Base-by-base conservation (phyloP, 2,797 vertebrate genomes). In the Anguilla marmorata region DNA sequence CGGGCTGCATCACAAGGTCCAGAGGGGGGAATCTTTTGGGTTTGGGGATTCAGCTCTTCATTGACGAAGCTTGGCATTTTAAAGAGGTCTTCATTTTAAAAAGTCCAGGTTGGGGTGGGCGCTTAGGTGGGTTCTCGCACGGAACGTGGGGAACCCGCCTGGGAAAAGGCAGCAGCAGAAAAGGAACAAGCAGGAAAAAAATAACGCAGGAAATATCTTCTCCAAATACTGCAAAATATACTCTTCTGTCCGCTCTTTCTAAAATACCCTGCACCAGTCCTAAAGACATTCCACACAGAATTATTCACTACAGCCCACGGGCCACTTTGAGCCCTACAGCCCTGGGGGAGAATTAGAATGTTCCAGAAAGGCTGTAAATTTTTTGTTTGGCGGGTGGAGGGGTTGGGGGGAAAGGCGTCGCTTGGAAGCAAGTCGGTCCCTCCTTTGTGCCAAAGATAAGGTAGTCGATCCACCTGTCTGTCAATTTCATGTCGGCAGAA, bases 151-250 rank as follows among this genome's bases (percentile, higher is more conserved):
- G 9, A 27, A 56, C 24, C 5, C 16, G 8, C 11, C 74, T 37
- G 33, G 33, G 54, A 82, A 14, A 56, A 56, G 14, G 0, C 27
- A 11, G 7, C 11, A 84, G 33, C 48, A 33, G 27, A 52, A 45
- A 52, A 72, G 27, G 3, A 83, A 16, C 0, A 8, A 37, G 0
- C 1, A 37, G 27, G 60, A 82, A 82, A 27, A 76, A 48, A 87
- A 30, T 1, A 74, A n/a, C 12, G 30, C 54, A 11, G 82, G 66
- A 48, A 48, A 41, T 58, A 50, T 1, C 0, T 33, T 54, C 58
- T 82, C 33, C 85, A 21, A 41, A 90, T 66, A 60, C 86, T 87
- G 88, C 33, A 88, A 85, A 85, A 66, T 21, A 85, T 24, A 74
- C 30, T 33, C 79, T 63, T 58, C 72, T 74, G 8, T 4, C 30